phyloP scores from a whole-genome alignment of 2,113 vertebrate species.

The Phrynocephalus versicolor region DNA sequence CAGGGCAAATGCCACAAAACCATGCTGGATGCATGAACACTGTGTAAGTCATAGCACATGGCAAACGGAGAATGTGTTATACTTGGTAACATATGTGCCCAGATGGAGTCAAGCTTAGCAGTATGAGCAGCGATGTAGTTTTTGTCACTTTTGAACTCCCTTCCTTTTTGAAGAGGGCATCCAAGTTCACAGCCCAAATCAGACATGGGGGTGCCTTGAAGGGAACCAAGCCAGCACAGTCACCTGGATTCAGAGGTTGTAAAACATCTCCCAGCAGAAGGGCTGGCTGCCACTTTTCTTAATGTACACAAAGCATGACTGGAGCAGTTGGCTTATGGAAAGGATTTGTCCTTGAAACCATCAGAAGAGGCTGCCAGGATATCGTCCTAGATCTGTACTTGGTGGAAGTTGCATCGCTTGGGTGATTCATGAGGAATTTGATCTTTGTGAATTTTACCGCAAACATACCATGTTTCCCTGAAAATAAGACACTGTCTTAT shows the following conservation, averaged over 20 bases:
- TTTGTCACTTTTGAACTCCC: not conserved
- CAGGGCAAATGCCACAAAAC: constrained; percentile 9
- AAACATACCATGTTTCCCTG: too few species aligned
- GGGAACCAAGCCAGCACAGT: not conserved
- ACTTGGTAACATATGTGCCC: not conserved
- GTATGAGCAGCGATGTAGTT: not conserved
- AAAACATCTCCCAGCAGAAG: not conserved
- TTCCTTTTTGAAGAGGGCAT: not conserved
- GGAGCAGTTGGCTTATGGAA: not conserved
- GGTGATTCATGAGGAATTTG: not conserved
- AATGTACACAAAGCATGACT: accelerated
- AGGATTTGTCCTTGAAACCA: not conserved
- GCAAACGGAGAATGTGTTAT: not conserved
- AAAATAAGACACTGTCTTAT: too few species aligned
- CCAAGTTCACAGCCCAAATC: not conserved
- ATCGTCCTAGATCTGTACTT: not conserved
- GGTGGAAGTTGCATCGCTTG: not conserved
- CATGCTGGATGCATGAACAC: not conserved
- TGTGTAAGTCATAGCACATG: not conserved
- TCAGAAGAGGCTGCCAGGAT: not conserved
- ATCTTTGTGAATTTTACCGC: not conserved
- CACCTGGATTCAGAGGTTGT: constrained; percentile 27
- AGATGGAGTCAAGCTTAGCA: not conserved
- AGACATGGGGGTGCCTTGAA: accelerated
- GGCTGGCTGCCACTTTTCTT: not conserved